Evolutionary conservation across 2,113 vertebrate genomes (phyloP).

Genomic region (Nicator chloris): DNA sequence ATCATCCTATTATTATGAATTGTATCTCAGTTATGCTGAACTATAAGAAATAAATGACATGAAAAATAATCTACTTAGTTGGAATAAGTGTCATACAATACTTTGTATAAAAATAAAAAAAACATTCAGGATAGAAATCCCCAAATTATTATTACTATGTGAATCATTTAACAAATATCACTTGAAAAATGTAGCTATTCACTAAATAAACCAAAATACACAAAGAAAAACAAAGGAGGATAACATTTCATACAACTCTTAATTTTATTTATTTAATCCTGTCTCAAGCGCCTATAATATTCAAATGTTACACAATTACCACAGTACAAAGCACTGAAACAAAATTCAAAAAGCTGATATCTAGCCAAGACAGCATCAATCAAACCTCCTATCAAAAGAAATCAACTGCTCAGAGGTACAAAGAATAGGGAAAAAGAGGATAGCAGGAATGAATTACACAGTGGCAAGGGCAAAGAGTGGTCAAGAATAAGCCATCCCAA

Average conservation of each 20-base stretch:
- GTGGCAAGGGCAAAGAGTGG: neutral
- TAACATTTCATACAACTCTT: neutral
- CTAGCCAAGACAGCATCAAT: slow-evolving; percentile 8
- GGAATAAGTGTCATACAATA: neutral
- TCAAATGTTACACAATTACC: neutral
- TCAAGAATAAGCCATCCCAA: neutral
- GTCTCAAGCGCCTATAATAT: neutral
- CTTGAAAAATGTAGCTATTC: slow-evolving; percentile 1
- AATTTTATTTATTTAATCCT: slow-evolving; percentile 35
- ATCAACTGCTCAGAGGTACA: neutral
- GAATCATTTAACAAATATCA: neutral
- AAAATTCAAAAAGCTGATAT: neutral
- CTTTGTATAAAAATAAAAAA: neutral
- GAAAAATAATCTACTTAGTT: slow-evolving; percentile 7
- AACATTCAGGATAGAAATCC: neutral
- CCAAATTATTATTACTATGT: neutral
- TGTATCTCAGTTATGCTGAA: neutral
- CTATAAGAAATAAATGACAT: slow-evolving; percentile 9
- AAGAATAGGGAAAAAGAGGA: neutral
- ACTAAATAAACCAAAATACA: slow-evolving; percentile 1
- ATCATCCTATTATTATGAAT: neutral
- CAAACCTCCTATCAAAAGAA: neutral
- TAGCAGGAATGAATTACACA: neutral
- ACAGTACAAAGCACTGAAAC: neutral
- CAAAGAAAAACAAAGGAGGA: neutral